Evolutionary conservation across 2,888 invertebrate genomes (phyloP), one percentile per base, ranked within the genome.

Genomic region (Petrophora chlorosata): DNA sequence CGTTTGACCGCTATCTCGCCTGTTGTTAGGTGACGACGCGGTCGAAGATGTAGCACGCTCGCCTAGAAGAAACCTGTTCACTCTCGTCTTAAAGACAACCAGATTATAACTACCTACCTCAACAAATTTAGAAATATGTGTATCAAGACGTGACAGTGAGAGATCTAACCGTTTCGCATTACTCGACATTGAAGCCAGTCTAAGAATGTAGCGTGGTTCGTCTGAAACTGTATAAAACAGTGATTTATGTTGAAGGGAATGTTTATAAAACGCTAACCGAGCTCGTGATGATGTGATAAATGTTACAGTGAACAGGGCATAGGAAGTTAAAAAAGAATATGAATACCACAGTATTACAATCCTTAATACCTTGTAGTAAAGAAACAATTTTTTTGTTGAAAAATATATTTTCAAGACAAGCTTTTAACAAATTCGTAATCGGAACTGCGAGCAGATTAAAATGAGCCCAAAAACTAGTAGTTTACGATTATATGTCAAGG

Each of bases 231-330:
- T n/a, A 35, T 41, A 41, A 34, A 28, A 23, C 47, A 10, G 8
- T 41, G 25, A 41, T 47, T 47, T 40, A 41, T n/a, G n/a, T 47
- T 35, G 29, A 41, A 47, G 47, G 47, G 41, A 39, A 41, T 47
- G 41, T 41, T 47, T 47, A 41, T 25, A 9, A 16, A 35, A 40
- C 26, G 33, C 16, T 22, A 9, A 29, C 29, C 9, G 26, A 19
- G 28, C 28, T 23, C 13, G 1, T 28, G 9, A 14, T 26, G 8
- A 39, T 33, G 26, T 32, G 19, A 38, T 45, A 32, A 38, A 39
- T 39, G 17, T 39, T 10, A 46, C 39, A 28, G 22, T 28, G 25
- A 46, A 38, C 38, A 8, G 12, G 25, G 10, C 7, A 8, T 12
- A 22, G 2, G 19, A 5, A 1, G 1, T 10, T 25, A 10, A 10